These are phyloP conservation scores for Pemphigus obesinymphae DNA, from an alignment of 1,140 invertebrate genomes.

Conservation along the genomic window DNA sequence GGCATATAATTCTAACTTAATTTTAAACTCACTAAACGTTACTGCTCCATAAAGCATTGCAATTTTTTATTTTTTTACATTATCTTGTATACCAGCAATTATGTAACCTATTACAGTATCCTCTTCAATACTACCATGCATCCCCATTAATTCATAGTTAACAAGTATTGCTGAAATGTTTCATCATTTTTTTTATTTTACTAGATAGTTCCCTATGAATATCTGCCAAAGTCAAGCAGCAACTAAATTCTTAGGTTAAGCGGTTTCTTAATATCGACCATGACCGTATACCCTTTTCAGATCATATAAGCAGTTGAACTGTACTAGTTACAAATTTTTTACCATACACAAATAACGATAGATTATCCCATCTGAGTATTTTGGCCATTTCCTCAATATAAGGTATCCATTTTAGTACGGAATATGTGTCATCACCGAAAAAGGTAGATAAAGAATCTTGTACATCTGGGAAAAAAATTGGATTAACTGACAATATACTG, in stretches of 20 bases:
- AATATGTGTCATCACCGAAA: too few relatives aligned
- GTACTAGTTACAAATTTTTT: too few relatives aligned
- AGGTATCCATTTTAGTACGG: too few relatives aligned
- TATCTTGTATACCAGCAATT: background rate
- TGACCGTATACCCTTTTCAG: background rate
- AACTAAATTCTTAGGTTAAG: background rate
- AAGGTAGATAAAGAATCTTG: too few relatives aligned
- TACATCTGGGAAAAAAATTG: too few relatives aligned
- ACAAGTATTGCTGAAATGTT: background rate
- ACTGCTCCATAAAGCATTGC: background rate
- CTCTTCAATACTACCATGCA: background rate
- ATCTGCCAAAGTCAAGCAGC: background rate
- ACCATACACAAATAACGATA: too few relatives aligned
- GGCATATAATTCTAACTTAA: background rate
- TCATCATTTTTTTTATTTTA: background rate
- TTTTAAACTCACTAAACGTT: background rate
- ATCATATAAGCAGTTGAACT: too few relatives aligned
- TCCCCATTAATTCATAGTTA: background rate
- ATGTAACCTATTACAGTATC: background rate
- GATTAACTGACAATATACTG: too few relatives aligned
- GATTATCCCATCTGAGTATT: too few relatives aligned
- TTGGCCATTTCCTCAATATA: too few relatives aligned
- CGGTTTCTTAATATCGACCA: background rate
- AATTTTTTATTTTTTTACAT: background rate
- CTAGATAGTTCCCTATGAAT: background rate